Percentiles rank a stretch among this genome's conserved stretches.
Evolutionary conservation across 2,888 invertebrate genomes (phyloP).

Genomic region (Hirtodrosophila cameraria): DNA sequence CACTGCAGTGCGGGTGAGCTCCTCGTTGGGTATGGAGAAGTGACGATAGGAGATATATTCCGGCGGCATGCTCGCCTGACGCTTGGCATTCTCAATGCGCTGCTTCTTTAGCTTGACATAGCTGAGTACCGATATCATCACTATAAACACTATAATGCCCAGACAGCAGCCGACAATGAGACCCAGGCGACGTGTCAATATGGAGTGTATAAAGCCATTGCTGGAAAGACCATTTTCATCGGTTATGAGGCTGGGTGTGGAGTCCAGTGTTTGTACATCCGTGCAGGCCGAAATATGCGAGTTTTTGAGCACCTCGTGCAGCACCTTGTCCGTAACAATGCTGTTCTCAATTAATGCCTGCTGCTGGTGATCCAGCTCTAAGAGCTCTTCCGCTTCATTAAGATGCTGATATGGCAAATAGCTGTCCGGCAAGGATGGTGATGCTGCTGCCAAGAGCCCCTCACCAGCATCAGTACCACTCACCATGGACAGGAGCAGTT

Average conservation of each 20-base stretch:
- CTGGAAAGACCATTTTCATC: constrained; percentile 86
- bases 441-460: constrained; percentile 19
- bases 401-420: constrained; percentile 65
- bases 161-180: constrained; percentile 94
- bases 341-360: constrained; percentile 85
- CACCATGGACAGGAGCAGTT: constrained; percentile 40
- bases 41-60: constrained; percentile 92
- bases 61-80: constrained; percentile 89
- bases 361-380: constrained; percentile 40
- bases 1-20: constrained; percentile 81
- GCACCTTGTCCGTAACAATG: constrained; percentile 86
- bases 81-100: constrained; percentile 88
- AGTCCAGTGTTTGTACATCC: constrained; percentile 90
- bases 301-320: constrained; percentile 87
- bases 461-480: constrained; percentile 17
- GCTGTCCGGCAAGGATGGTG: constrained; percentile 51
- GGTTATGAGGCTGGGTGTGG: constrained; percentile 87
- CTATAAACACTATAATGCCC: constrained; percentile 93
- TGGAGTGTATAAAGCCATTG: constrained; percentile 89
- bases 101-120: constrained; percentile 94
- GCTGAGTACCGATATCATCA: constrained; percentile 92
- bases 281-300: constrained; percentile 91
- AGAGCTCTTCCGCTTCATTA: constrained; percentile 43
- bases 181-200: constrained; percentile 92
- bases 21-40: constrained; percentile 89